phyloP scores from a whole-genome alignment of 2,113 vertebrate species.

The Alces alces region DNA sequence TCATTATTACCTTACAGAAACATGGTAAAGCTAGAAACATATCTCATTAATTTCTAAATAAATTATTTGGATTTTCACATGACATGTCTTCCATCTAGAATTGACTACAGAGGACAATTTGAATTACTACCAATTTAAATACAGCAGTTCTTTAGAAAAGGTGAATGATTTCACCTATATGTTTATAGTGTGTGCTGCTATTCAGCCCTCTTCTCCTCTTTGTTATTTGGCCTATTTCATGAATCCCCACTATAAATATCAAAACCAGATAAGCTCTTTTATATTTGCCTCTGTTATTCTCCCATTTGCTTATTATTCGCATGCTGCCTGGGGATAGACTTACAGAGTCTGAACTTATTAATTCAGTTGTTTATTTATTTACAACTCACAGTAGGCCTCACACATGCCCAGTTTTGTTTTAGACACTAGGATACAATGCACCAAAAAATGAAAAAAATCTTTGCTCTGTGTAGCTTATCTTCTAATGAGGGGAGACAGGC shows the following conservation, averaged over 20 bases:
- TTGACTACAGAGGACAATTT: neutral
- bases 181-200: neutral
- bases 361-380: neutral
- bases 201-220: neutral
- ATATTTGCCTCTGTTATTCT: neutral
- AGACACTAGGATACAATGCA: neutral
- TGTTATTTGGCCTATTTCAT: neutral
- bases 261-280: neutral
- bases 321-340: neutral
- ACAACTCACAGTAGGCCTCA: neutral
- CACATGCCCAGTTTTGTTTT: neutral
- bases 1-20: neutral
- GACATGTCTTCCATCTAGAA: neutral
- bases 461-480: neutral
- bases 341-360: neutral
- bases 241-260: neutral
- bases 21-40: neutral
- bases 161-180: neutral
- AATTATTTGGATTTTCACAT: conserved; percentile 3
- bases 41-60: conserved; percentile 26
- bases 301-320: neutral
- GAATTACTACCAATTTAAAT: neutral
- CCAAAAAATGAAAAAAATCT: neutral
- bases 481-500: neutral
- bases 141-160: neutral